phyloP scores from a whole-genome alignment of 30 jellyfish, hydroid and myxozoan species.

The Chironex yamaguchii region DNA sequence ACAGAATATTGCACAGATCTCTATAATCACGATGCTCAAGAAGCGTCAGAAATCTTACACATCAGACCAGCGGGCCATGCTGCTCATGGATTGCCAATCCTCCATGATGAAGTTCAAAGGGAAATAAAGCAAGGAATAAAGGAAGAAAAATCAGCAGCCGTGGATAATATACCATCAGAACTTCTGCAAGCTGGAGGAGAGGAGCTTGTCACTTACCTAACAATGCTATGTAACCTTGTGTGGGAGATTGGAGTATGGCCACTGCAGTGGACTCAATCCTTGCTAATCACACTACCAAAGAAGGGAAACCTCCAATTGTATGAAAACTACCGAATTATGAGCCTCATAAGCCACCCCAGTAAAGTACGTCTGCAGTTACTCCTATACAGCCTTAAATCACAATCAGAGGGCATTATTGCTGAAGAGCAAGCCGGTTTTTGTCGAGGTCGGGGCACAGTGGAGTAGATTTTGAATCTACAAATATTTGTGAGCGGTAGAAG shows the following conservation, averaged over 20 bases:
- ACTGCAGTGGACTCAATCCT: conserved; percentile 25
- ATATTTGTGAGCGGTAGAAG: no score
- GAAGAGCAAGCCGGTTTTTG: conserved; percentile 51
- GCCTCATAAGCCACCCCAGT: conserved; percentile 35
- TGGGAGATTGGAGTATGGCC: conserved; percentile 21
- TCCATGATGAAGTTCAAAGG: neutral
- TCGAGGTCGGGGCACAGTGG: conserved; percentile 32
- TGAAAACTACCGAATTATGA: conserved; percentile 6
- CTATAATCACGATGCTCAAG: neutral
- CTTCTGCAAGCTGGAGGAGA: conserved; percentile 4
- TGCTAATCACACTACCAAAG: conserved; percentile 22
- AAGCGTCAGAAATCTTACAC: neutral
- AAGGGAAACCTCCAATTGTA: conserved; percentile 10
- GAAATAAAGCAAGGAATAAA: conserved; percentile 13
- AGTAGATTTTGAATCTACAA: neutral
- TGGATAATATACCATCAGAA: conserved; percentile 19
- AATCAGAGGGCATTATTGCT: conserved; percentile 2
- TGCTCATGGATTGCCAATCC: no score
- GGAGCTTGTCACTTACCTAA: neutral
- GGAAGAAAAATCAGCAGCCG: conserved; percentile 12
- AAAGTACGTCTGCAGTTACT: conserved; percentile 9
- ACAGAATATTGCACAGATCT: neutral
- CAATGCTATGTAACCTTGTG: conserved; percentile 1
- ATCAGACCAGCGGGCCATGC: no score
- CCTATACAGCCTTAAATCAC: neutral